Base-by-base conservation (phyloP, 2,888 invertebrate genomes). In the Yponomeuta cagnagella region DNA sequence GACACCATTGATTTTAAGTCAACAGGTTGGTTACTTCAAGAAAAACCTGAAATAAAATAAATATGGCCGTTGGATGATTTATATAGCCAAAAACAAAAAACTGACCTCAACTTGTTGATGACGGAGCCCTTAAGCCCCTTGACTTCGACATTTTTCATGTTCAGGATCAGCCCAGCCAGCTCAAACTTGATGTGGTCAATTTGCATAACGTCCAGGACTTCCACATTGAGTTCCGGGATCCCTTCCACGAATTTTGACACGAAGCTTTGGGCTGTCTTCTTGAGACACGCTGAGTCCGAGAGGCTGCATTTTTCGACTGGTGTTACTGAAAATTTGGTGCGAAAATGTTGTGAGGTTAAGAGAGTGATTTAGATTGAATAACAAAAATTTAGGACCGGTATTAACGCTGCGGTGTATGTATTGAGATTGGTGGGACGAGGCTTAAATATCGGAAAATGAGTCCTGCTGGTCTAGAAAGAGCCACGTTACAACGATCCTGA, bases 271-370 rank as follows among this genome's bases (percentile, higher is more conserved):
- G 81, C 79, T 1, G 80, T 79, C 12, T 72, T 48, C 23, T 72
- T 75, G 77, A 85, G 70, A 70, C 84, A 85, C 48, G 71, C 71
- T 0, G 80, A 77, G 69, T 85, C 84, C 43, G 78, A 76, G 3
- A 84, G 74, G 4, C 76, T 76, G 75, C 85, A 85, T 80, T 83
- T 83, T 48, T 77, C 79, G 30, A 80, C 79, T 48, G 80, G 81
- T 43, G 82, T 68, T n/a, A 79, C 83, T 85, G 76, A 43, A 75
- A 76, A 73, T 71, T 43, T 43, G 8, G 9, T 8, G 9, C 6
- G 8, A 43, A 43, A 43, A 43, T 70, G 63, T n/a, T 3, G 23
- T 37, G 12, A 37, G 15, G 48, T 68, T 68, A 43, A 8, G 43
- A 8, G 43, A 43, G 43, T 43, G 43, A 43, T 8, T 68, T 37